Base-by-base conservation (phyloP, 2,888 invertebrate species). In the Agrotis puta region DNA sequence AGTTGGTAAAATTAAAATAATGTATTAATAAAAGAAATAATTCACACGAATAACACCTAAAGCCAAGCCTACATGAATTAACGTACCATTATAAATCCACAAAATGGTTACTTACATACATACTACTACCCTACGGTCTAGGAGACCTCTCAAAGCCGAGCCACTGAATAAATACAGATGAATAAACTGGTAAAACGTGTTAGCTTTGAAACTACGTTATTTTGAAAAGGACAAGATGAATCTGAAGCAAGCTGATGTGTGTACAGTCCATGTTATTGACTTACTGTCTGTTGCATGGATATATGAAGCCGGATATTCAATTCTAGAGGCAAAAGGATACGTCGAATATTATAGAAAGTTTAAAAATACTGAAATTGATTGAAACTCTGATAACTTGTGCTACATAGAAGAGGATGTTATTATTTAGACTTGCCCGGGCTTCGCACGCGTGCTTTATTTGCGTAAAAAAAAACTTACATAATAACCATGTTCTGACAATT, bases 161-260 rank as follows among this genome's bases (percentile, higher is more conserved):
- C 70, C 50, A 76, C 81, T 79, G 81, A 71, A 71, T 65, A 79
- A 76, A 81, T 58, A 76, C 66, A 71, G 70, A 76, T 76, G 62
- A 67, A 71, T 76, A 67, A 62, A 62, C 81, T 51, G 64, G 57
- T 81, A 75, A 76, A 81, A 79, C 48, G 62, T 68, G 67, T 79
- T 76, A 76, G 77, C 81, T 76, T 70, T 81, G 77, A 70, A 76
- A 81, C 79, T 81, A 64, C 57, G 64, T 81, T 81, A 81, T 62
- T 76, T 79, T 54, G 59, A 64, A 76, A 67, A 79, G 66, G 77
- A 61, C 64, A 56, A 76, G 62, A 69, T 75, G 50, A 78, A 69
- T 69, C 62, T 61, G 47, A 18, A 62, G 59, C 22, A 57, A 50
- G 39, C 51, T 74, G 63, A 66, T 73, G 73, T 79, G 64, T 79